Evolutionary conservation across 2,797 vertebrate genomes (phyloP), one percentile per base, ranked within the genome.

Genomic region (Gastrophryne carolinensis): DNA sequence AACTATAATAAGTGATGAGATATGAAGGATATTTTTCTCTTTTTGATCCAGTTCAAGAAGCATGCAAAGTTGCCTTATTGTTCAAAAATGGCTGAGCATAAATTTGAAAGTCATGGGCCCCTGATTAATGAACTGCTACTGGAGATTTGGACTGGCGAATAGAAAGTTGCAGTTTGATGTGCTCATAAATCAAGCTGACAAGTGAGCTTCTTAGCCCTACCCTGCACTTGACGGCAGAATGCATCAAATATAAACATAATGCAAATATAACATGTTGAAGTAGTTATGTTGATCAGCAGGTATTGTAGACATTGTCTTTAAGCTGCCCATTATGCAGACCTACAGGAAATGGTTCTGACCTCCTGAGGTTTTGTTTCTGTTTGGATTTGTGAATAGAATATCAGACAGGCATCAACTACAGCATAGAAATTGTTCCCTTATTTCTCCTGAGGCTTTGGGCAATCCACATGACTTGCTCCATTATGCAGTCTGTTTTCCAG

Each of bases 371-470:
- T 97, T 96, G 95, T 98, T 97, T 98, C 95, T 99, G 95, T 98
- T 99, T 98, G 96, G 95, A 96, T 97, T 98, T 96, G 94, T 93
- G 94, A 96, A 98, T 96, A 92, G 96, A 95, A 94, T 96, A 95
- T 94, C 87, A 92, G 93, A 91, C 92, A 89, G 90, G 93, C 93
- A 94, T 97, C 95, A 98, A 94, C 95, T 94, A 94, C 86, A 79
- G 97, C 98, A 98, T 98, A 97, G 96, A 98, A 98, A 98, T 98
- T 94, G 94, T 93, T 94, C 91, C 91, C 87, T 95, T 93, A 98
- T 99, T 98, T 98, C 96, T 99, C 96, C 76, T 26, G 96, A 98
- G 97, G 95, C 90, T 85, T 81, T 85, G 89, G 89, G 90, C 90
- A 92, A 90, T 92, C 92, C 93, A 91, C 92, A 91, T 88, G 87